A percentile compares a stretch with the other conserved stretches of the same genome.
Conservation (phyloP, 2,888 invertebrate genomes). For the Orthosia incerta region DNA sequence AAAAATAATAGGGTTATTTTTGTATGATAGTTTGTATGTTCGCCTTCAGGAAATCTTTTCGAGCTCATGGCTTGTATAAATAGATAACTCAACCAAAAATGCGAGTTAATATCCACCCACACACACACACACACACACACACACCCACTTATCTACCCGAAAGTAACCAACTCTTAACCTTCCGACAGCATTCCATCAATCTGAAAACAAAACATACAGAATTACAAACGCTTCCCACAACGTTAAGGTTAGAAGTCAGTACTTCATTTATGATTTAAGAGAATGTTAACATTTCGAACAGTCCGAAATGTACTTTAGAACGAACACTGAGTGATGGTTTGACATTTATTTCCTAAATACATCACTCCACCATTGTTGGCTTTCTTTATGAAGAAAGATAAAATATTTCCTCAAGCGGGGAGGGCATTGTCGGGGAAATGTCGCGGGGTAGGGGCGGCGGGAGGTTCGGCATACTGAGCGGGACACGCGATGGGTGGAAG, state of each 20-base stretch:
- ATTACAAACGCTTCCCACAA: slow-evolving; percentile 27
- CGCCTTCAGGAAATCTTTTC: background rate
- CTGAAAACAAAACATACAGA: slow-evolving; percentile 4
- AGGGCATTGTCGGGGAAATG: slow-evolving; percentile 84
- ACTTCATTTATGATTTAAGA: slow-evolving; percentile 58
- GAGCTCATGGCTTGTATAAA: background rate
- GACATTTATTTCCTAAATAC: slow-evolving; percentile 89
- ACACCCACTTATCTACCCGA: background rate
- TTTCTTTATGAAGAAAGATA: slow-evolving; percentile 89
- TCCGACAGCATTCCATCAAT: slow-evolving; percentile 3
- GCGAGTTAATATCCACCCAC: background rate
- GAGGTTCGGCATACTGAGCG: slow-evolving; percentile 61
- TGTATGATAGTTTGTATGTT: background rate
- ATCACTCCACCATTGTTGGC: slow-evolving; percentile 86
- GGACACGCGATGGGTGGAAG: slow-evolving; percentile 38
- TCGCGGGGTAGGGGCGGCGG: slow-evolving; percentile 75
- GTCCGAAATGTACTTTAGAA: slow-evolving; percentile 73
- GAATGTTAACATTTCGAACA: slow-evolving; percentile 62
- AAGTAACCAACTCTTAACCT: slow-evolving; percentile 5
- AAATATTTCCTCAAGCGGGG: slow-evolving; percentile 87
- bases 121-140: background rate
- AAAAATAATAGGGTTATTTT: background rate
- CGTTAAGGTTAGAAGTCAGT: slow-evolving; percentile 31
- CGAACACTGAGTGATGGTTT: slow-evolving; percentile 85
- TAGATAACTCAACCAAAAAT: background rate